Percentiles rank a stretch among this genome's conserved stretches.
These are phyloP conservation scores for Malurus cyaneus DNA, from an alignment of 2,113 vertebrate genomes.

Conservation along the genomic window DNA sequence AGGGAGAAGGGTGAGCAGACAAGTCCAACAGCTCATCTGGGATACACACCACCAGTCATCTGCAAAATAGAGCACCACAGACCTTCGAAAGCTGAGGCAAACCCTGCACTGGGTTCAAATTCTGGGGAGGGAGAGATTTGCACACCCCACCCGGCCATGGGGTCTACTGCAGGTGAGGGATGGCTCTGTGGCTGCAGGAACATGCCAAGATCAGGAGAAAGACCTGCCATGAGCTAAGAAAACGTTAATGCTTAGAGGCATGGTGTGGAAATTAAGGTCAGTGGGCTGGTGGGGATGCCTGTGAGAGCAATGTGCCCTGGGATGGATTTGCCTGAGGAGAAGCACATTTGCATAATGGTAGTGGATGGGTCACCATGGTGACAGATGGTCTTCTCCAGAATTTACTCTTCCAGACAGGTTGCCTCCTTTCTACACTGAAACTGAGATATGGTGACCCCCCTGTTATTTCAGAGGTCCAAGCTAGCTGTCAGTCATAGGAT, in stretches of 20 bases:
- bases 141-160: neutral
- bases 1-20: neutral
- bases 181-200: neutral
- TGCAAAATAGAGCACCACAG: neutral
- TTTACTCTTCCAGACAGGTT: neutral
- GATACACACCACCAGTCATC: neutral
- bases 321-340: neutral
- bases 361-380: neutral
- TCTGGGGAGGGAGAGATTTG: neutral
- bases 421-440: neutral
- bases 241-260: neutral
- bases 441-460: too few species aligned
- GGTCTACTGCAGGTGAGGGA: fast-evolving
- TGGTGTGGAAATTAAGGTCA: neutral
- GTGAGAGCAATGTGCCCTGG: fast-evolving
- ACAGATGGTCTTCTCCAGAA: neutral
- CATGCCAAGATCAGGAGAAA: fast-evolving
- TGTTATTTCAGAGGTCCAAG: neutral
- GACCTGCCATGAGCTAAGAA: neutral
- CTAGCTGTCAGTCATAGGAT: neutral
- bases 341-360: neutral
- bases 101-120: neutral
- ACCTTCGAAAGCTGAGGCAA: neutral
- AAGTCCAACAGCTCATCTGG: neutral
- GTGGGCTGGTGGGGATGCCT: neutral